A percentile compares a stretch with the other conserved stretches of the same genome.
Conservation (phyloP, 2,888 invertebrate species). For the Pelosia muscerda region DNA sequence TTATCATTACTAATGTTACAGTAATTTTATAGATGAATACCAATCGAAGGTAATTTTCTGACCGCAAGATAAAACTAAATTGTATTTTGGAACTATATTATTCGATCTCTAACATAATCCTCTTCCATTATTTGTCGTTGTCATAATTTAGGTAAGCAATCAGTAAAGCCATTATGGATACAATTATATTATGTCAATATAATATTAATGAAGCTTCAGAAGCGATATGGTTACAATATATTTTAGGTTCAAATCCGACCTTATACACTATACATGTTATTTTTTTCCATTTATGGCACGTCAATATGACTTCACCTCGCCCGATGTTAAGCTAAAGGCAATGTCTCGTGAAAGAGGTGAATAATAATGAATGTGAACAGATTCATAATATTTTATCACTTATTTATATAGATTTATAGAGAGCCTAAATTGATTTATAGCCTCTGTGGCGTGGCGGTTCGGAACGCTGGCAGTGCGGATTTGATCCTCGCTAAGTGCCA, state of each 20-base stretch:
- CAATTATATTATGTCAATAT: neutral
- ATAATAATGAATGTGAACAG: too few species aligned
- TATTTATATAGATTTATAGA: too few species aligned
- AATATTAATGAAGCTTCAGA: neutral
- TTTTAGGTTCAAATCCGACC: neutral
- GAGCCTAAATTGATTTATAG: too few species aligned
- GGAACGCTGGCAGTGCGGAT: too few species aligned
- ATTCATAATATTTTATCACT: too few species aligned
- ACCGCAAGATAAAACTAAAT: slow-evolving; percentile 27
- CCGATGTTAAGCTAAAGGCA: too few species aligned
- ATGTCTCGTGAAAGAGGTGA: too few species aligned
- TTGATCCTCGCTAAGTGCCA: too few species aligned
- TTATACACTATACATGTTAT: neutral
- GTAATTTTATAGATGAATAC: slow-evolving; percentile 34
- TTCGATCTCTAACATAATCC: slow-evolving; percentile 14
- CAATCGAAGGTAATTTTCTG: slow-evolving; percentile 27
- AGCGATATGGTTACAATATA: too few species aligned
- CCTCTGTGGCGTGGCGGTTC: too few species aligned
- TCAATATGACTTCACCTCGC: too few species aligned
- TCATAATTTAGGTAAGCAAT: neutral
- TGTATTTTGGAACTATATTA: slow-evolving; percentile 7
- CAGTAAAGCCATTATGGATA: neutral
- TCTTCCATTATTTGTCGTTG: neutral
- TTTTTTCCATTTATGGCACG: too few species aligned
- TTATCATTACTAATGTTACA: neutral